phyloP scores from a whole-genome alignment of 2,113 vertebrate genomes.

The Pterophyllum scalare region DNA sequence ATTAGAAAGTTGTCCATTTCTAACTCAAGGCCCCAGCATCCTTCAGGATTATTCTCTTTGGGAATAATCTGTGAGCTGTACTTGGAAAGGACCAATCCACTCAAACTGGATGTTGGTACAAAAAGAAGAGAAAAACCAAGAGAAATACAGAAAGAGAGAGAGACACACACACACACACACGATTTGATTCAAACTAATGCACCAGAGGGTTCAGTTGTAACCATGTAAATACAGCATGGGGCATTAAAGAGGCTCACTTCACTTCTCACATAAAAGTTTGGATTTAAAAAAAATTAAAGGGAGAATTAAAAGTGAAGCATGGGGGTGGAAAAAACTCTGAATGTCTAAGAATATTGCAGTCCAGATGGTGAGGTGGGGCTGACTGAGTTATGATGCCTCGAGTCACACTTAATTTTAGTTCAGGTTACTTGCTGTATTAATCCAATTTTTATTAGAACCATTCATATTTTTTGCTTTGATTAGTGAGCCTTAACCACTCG shows the following conservation, averaged over 20 bases:
- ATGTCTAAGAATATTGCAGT: background rate
- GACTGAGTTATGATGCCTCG: background rate
- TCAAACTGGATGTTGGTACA: background rate
- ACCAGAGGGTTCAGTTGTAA: background rate
- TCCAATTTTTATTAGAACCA: background rate
- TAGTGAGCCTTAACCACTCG: background rate
- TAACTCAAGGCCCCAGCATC: slow-evolving; percentile 2
- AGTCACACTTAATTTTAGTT: background rate
- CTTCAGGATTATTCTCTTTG: slow-evolving; percentile 8
- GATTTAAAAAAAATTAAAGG: background rate
- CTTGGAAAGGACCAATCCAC: background rate
- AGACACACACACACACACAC: background rate
- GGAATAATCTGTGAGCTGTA: background rate
- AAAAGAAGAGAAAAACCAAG: background rate
- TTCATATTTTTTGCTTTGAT: background rate
- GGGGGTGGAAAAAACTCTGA: too few relatives aligned
- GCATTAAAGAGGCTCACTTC: background rate
- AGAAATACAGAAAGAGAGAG: background rate
- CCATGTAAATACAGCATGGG: background rate
- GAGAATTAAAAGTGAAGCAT: too few relatives aligned
- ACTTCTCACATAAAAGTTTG: background rate
- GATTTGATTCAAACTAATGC: slow-evolving; percentile 1
- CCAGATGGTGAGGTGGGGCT: background rate
- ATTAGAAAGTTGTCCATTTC: slow-evolving; percentile 59
- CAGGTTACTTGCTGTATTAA: background rate